These are phyloP conservation scores for Chelidonichthys spinosus DNA, from an alignment of 2,797 vertebrate species.

Conservation along the genomic window DNA sequence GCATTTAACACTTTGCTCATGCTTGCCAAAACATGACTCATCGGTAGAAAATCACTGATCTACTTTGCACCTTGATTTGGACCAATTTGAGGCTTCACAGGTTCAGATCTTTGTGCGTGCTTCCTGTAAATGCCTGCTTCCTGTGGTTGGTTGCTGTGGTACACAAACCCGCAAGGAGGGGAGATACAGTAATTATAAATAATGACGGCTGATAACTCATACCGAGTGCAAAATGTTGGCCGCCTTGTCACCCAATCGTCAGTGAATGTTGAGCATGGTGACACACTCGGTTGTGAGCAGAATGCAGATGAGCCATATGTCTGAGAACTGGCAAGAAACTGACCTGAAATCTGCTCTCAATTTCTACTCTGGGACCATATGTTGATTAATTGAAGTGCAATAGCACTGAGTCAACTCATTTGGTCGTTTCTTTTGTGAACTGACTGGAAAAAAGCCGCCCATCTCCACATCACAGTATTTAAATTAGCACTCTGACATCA, in stretches of 20 bases:
- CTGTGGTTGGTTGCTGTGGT: conserved; percentile 31
- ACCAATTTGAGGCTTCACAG: conserved; percentile 61
- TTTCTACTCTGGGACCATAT: conserved; percentile 4
- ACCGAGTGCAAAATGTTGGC: conserved; percentile 18
- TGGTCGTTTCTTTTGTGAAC: conserved; percentile 20
- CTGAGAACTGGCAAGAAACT: conserved; percentile 5
- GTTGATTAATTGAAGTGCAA: conserved; percentile 39
- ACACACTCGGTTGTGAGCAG: conserved; percentile 11
- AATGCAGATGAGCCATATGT: conserved; percentile 41
- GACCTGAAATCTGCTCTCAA: conserved; percentile 24
- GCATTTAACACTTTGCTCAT: conserved; percentile 5
- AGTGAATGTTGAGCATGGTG: conserved; percentile 18
- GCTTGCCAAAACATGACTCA: conserved; percentile 17
- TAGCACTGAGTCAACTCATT: conserved; percentile 27
- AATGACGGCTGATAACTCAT: conserved; percentile 59
- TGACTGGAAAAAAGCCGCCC: not conserved
- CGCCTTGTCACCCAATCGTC: conserved; percentile 31
- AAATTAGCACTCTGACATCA: conserved; percentile 44
- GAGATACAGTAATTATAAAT: conserved; percentile 66
- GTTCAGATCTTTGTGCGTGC: conserved; percentile 48
- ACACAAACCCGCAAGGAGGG: conserved; percentile 34
- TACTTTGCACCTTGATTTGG: conserved; percentile 44
- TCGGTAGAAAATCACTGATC: conserved; percentile 27
- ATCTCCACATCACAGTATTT: conserved; percentile 17
- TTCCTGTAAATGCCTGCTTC: conserved; percentile 52